A percentile compares a stretch with the other conserved stretches of the same genome.
Conservation (phyloP, 2,888 invertebrate species). For the Falcaria lacertinaria region DNA sequence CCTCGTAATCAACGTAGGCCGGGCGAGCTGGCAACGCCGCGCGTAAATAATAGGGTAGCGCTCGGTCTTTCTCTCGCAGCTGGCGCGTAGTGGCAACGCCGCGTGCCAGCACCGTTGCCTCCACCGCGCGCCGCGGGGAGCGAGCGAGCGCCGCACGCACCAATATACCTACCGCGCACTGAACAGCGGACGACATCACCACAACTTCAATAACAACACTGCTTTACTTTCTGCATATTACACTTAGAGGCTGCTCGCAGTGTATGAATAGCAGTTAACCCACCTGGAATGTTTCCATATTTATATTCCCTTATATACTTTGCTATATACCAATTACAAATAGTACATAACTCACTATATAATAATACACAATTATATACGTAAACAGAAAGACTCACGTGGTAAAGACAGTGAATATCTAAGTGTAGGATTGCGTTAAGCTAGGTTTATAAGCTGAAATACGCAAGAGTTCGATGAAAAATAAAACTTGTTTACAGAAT, state of each 20-base stretch:
- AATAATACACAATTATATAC: no score
- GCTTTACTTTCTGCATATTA: conserved; percentile 35
- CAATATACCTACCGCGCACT: conserved; percentile 65
- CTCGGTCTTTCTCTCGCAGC: conserved; percentile 78
- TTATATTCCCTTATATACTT: conserved; percentile 26
- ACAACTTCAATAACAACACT: conserved; percentile 47
- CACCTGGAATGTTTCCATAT: conserved; percentile 5
- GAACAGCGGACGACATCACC: conserved; percentile 32
- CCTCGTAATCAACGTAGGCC: conserved; percentile 80
- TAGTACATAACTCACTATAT: no score
- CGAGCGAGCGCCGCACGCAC: conserved; percentile 25
- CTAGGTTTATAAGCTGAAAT: conserved; percentile 33
- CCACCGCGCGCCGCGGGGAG: conserved; percentile 36
- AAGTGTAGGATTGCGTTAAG: not conserved
- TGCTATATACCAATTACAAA: conserved; percentile 20
- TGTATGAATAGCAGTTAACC: conserved; percentile 11
- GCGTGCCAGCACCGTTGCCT: conserved; percentile 54
- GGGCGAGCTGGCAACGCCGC: conserved; percentile 73
- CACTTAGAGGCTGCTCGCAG: conserved; percentile 10
- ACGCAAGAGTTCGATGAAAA: conserved; percentile 53
- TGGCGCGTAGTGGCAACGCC: conserved; percentile 75
- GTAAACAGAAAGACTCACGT: no score
- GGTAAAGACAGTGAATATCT: not conserved
- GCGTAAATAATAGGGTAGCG: conserved; percentile 80
- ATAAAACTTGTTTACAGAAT: conserved; percentile 76